Base-by-base conservation (phyloP, 2,888 invertebrate genomes). In the Catocala fraxini region DNA sequence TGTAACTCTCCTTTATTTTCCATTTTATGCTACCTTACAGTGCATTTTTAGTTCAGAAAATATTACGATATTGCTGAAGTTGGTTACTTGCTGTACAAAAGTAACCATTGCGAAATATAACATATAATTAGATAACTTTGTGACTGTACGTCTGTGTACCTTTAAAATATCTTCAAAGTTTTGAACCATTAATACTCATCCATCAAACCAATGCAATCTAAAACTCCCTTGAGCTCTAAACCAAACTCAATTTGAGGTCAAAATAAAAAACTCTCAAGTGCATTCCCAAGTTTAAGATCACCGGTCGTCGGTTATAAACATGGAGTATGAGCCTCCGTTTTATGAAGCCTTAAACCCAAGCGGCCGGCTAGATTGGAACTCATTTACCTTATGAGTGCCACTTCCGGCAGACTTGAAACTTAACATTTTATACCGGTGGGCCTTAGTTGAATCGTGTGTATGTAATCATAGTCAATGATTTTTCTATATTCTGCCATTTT, bases 321-420 rank as follows among this genome's bases (percentile, higher is more conserved):
- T 48, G 63, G 73, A 72, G 75, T 70, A 70, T n/a, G 79, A 81
- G 80, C 71, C 71, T 72, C 57, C 65, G 63, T 70, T 88, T 88
- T 85, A 89, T 82, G 86, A 82, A 71, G 73, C 74, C 82, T 86
- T 83, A 84, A 85, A 82, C 75, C 76, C 82, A 84, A 88, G 86
- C 86, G 77, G 86, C 78, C 69, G 71, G 78, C 81, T 81, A 83
- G 85, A 89, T 88, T 88, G 86, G 84, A 88, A 85, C 85, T 86
- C 88, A 84, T 88, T 87, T 85, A 85, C 83, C 76, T 82, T 82
- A 81, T 79, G 81, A 89, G 86, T 76, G 78, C 81, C 79, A 70
- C 75, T 81, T 73, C 64, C 59, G 34, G 41, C 56, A 53, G 54
- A 35, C 48, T 65, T 65, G 54, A 56, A 70, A 65, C 69, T 65